Evolutionary conservation across 2,113 vertebrate species (phyloP).

Genomic region (Cebidichthys violaceus): DNA sequence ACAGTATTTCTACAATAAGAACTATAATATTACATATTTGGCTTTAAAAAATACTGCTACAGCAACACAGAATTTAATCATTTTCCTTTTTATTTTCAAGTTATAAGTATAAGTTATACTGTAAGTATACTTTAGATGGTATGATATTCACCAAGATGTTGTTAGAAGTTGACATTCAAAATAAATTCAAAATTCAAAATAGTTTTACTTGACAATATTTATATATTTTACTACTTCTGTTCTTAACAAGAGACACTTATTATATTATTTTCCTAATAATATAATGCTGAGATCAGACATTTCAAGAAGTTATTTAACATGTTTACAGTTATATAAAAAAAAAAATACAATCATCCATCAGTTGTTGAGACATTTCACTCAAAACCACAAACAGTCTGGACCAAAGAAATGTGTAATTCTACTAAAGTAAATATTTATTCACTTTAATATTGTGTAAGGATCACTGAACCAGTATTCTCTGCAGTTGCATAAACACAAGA

Average conservation of each 20-base stretch:
- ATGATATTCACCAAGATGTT: neutral
- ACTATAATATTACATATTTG: neutral
- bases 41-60: neutral
- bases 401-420: neutral
- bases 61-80: constrained; percentile 4
- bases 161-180: neutral
- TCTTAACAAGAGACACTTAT: neutral
- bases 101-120: constrained; percentile 2
- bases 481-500: neutral
- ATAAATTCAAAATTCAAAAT: too few species aligned
- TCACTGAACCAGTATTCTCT: neutral
- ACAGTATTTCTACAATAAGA: neutral
- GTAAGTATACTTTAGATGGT: neutral
- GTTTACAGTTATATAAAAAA: neutral
- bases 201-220: neutral
- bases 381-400: neutral
- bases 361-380: neutral
- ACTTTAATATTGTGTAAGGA: neutral
- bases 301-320: neutral
- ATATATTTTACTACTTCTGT: neutral
- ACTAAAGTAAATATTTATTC: neutral
- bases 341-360: neutral
- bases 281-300: neutral
- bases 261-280: neutral
- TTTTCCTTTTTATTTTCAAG: constrained; percentile 16